A percentile compares a stretch with the other conserved stretches of the same genome.
These are phyloP conservation scores for Heterocephalus glaber DNA, from an alignment of 2,113 vertebrate genomes.

Conservation along the genomic window DNA sequence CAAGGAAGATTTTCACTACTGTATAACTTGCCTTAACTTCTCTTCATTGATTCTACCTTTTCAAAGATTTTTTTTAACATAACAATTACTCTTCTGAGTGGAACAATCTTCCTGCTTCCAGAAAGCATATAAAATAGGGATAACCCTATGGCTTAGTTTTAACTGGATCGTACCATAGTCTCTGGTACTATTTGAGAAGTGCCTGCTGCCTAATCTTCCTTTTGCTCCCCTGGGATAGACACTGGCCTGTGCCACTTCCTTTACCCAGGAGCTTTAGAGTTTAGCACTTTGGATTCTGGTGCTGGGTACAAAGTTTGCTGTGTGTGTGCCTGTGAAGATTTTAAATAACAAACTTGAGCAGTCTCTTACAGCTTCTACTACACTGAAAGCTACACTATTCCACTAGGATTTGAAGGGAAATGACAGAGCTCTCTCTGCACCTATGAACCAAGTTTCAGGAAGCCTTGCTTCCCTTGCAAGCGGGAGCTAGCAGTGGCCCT, in stretches of 20 bases:
- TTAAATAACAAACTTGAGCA: not conserved
- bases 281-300: conserved; percentile 18
- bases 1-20: not conserved
- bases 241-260: not conserved
- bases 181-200: not conserved
- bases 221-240: not conserved
- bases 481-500: not conserved
- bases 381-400: not conserved
- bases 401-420: not conserved
- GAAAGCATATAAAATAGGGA: not conserved
- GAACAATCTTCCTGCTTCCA: not conserved
- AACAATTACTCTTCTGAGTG: not conserved
- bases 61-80: conserved; percentile 28
- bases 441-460: not conserved
- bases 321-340: not conserved
- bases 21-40: not conserved
- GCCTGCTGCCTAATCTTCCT: not conserved
- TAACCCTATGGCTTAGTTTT: not conserved
- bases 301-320: not conserved
- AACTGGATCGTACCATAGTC: not conserved
- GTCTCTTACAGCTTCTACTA: not conserved
- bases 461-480: not conserved
- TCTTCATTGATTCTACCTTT: conserved; percentile 14
- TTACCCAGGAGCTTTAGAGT: not conserved
- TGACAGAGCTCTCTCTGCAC: not conserved